These are phyloP conservation scores for Hydrotaea cyrtoneurina DNA, from an alignment of 2,888 invertebrate species.

Conservation along the genomic window DNA sequence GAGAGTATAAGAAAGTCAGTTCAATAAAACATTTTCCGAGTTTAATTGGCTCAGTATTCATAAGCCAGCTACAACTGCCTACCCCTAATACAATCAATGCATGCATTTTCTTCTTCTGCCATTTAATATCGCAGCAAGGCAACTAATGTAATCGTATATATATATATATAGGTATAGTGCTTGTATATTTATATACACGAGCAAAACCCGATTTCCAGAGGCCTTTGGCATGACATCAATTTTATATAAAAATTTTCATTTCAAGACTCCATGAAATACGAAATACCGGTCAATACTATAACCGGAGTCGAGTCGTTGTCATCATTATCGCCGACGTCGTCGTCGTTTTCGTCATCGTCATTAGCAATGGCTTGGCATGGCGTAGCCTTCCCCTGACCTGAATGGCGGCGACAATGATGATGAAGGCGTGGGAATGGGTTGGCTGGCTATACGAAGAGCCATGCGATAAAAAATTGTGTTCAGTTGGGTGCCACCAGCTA, in stretches of 20 bases:
- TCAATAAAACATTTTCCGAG: too few species aligned
- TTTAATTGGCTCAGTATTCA: too few species aligned
- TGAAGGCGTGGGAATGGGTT: constrained; percentile 46
- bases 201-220: constrained; percentile 48
- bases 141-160: not conserved
- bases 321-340: too few species aligned
- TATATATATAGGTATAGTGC: constrained; percentile 33
- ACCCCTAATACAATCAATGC: too few species aligned
- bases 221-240: constrained; percentile 56
- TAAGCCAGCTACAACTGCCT: too few species aligned
- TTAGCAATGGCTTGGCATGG: constrained; percentile 37
- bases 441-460: constrained; percentile 24
- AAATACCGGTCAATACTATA: not conserved
- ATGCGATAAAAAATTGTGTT: not conserved
- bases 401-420: not conserved
- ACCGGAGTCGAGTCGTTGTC: constrained; percentile 5
- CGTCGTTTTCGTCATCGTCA: too few species aligned
- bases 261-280: not conserved
- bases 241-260: constrained; percentile 46
- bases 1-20: too few species aligned
- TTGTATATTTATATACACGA: constrained; percentile 21
- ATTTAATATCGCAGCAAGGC: constrained; percentile 41
- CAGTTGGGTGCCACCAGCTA: not conserved
- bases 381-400: constrained; percentile 16
- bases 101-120: constrained; percentile 22